These are phyloP conservation scores for Colius striatus DNA, from an alignment of 2,113 vertebrate species.

Conservation along the genomic window DNA sequence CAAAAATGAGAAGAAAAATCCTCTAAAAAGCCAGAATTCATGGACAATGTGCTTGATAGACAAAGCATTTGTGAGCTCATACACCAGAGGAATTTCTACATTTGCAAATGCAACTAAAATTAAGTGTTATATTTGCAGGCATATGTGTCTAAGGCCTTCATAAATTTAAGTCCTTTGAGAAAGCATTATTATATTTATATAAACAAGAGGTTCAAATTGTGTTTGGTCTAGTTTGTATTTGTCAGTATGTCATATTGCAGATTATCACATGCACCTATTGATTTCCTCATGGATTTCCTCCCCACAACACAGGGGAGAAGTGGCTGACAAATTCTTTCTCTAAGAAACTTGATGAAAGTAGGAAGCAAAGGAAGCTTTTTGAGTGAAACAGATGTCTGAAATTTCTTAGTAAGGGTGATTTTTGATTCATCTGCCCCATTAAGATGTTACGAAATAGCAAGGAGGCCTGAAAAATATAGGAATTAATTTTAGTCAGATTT, in stretches of 20 bases:
- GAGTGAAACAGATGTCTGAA: conserved; percentile 45
- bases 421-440: background rate
- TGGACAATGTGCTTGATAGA: background rate
- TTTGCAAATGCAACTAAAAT: background rate
- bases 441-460: conserved; percentile 13
- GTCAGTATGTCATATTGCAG: background rate
- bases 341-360: conserved; percentile 16
- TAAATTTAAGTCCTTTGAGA: background rate
- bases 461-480: background rate
- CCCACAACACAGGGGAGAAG: background rate
- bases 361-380: conserved; percentile 22
- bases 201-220: background rate
- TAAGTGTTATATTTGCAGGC: background rate
- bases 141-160: background rate
- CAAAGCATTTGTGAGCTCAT: background rate
- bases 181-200: background rate
- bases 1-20: background rate
- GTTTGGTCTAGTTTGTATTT: background rate
- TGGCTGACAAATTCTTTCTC: background rate
- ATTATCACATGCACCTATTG: background rate
- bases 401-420: background rate
- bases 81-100: background rate
- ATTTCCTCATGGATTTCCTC: too few relatives aligned
- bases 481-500: conserved; percentile 21
- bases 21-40: background rate